Conservation (phyloP, 2,113 vertebrate species). For the Trichechus manatus region DNA sequence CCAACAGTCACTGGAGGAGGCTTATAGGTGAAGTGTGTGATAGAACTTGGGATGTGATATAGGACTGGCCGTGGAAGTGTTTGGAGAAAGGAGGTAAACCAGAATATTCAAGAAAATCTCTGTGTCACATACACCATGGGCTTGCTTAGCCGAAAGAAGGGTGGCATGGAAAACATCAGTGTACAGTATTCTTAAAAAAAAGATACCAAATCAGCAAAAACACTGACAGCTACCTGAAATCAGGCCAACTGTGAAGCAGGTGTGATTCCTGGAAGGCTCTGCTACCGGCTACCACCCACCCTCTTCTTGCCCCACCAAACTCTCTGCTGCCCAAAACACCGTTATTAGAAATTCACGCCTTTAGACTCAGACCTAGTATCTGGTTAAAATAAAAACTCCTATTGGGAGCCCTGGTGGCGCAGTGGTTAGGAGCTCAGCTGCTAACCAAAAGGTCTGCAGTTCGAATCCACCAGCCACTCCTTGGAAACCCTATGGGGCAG, state of each 20-base stretch:
- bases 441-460: too few relatives aligned
- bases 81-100: background rate
- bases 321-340: background rate
- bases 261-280: background rate
- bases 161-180: background rate
- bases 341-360: background rate
- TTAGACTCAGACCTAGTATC: background rate
- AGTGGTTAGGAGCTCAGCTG: too few relatives aligned
- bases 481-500: too few relatives aligned
- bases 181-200: background rate
- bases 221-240: background rate
- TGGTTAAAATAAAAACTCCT: background rate
- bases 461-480: too few relatives aligned
- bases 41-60: background rate
- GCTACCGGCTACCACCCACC: background rate
- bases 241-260: background rate
- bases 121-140: background rate
- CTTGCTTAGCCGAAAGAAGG: background rate
- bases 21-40: background rate
- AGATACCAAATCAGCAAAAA: background rate
- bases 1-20: background rate
- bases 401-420: background rate
- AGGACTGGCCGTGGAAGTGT: background rate
- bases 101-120: background rate
- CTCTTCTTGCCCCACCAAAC: background rate